Percentiles rank a stretch among this genome's conserved stretches.
Evolutionary conservation across 92 coral and sea anemone genomes (phyloP).

Genomic region (Actinostola sp.): DNA sequence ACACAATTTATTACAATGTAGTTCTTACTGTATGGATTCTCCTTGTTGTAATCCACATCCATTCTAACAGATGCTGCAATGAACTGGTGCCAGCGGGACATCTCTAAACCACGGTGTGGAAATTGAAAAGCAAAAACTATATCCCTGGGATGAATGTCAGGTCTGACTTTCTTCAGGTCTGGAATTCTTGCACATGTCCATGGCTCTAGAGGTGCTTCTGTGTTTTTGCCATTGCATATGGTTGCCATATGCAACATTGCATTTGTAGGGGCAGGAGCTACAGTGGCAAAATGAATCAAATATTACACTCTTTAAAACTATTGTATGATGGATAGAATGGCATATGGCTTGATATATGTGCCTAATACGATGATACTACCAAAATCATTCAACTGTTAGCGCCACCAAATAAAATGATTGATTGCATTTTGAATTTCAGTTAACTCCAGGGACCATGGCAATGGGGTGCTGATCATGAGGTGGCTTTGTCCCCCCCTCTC

Average conservation of each 20-base stretch:
- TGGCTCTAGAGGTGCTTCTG: conserved; percentile 47
- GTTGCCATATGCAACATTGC: conserved; percentile 68
- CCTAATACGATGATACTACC: no score
- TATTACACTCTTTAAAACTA: no score
- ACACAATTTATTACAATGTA: no score
- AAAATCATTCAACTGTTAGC: no score
- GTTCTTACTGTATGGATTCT: conserved; percentile 16
- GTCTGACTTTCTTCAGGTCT: conserved; percentile 53
- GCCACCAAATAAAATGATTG: no score
- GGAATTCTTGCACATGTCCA: conserved; percentile 38
- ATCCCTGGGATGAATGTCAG: conserved; percentile 22
- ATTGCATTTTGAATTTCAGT: no score
- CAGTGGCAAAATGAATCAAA: no score
- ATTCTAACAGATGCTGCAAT: conserved; percentile 65
- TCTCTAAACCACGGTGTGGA: conserved; percentile 72
- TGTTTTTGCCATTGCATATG: conserved; percentile 44
- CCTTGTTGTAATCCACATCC: conserved; percentile 41
- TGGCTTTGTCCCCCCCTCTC: no score
- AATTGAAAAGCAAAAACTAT: conserved; percentile 80
- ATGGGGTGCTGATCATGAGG: no score
- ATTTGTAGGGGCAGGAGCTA: conserved; percentile 84
- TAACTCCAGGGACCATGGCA: no score
- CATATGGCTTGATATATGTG: no score
- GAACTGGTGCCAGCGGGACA: conserved; percentile 88
- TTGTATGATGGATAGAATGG: no score